Conservation (phyloP, 1,140 invertebrate genomes). For the Drosophila lini region DNA sequence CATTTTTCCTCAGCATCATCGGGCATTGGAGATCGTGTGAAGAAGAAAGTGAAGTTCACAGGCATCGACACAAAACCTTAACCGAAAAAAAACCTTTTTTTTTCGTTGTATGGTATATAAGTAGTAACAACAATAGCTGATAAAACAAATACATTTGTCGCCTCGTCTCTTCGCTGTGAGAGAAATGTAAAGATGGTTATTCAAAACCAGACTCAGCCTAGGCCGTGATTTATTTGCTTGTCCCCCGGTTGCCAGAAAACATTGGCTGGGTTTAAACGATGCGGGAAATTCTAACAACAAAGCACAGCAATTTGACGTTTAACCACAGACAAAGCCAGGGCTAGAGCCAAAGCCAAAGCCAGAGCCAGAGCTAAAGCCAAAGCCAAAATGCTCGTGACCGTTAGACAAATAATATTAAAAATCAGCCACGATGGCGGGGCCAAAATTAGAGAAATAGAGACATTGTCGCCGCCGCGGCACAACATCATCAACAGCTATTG, state of each 20-base stretch:
- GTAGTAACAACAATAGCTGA: constrained; percentile 76
- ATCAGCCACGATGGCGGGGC: constrained; percentile 61
- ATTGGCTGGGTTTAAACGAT: constrained; percentile 77
- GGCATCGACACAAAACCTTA: constrained; percentile 49
- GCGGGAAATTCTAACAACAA: constrained; percentile 77
- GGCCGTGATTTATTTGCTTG: constrained; percentile 79
- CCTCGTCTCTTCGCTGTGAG: constrained; percentile 59
- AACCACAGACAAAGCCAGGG: constrained; percentile 50
- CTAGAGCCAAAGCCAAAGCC: constrained; percentile 8
- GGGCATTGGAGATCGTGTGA: constrained; percentile 46
- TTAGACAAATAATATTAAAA: constrained; percentile 82
- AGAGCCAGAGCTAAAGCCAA: constrained; percentile 25
- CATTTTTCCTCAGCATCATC: constrained; percentile 65
- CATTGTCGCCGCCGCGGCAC: constrained; percentile 76
- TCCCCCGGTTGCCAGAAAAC: constrained; percentile 69
- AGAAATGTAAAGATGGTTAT: constrained; percentile 76
- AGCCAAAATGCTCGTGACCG: constrained; percentile 78
- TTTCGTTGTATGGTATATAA: constrained; percentile 1
- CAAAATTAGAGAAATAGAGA: constrained; percentile 76
- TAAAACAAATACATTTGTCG: constrained; percentile 82
- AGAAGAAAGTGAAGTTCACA: constrained; percentile 74
- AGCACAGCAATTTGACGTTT: constrained; percentile 54
- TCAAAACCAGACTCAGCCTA: constrained; percentile 50
- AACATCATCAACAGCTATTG: constrained; percentile 80
- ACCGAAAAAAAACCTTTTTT: constrained; percentile 55